Evolutionary conservation across 1,140 invertebrate genomes (phyloP).

Genomic region (Drosophila pallidifrons): DNA sequence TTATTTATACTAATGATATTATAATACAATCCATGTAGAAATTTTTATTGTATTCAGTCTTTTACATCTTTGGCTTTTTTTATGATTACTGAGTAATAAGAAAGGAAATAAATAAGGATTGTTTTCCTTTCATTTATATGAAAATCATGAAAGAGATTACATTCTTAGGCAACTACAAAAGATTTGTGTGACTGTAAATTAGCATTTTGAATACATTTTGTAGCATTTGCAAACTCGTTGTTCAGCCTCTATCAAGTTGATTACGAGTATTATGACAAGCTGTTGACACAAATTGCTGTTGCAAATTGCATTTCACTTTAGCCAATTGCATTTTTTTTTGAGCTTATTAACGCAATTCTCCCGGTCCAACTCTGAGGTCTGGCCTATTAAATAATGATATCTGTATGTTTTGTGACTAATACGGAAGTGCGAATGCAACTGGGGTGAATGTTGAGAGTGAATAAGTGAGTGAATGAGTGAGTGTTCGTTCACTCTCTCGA

Average conservation of each 20-base stretch:
- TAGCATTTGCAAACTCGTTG: not conserved
- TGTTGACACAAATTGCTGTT: slow-evolving; percentile 17
- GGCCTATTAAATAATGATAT: slow-evolving; percentile 12
- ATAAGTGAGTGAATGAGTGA: not conserved
- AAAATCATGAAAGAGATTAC: not conserved
- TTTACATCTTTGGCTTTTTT: no score
- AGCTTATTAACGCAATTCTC: slow-evolving; percentile 20
- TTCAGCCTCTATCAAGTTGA: not conserved
- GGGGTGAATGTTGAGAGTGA: not conserved
- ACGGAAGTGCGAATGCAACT: slow-evolving; percentile 17
- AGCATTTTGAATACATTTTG: not conserved
- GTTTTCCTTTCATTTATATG: no score
- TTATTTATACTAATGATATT: no score
- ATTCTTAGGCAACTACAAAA: not conserved
- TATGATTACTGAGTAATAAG: no score
- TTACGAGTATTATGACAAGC: slow-evolving; percentile 14
- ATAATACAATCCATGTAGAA: no score
- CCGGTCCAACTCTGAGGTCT: slow-evolving; percentile 1
- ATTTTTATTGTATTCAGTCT: no score
- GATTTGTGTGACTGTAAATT: not conserved
- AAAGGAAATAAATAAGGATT: no score
- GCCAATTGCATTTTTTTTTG: slow-evolving; percentile 21
- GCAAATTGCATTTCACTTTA: slow-evolving; percentile 20
- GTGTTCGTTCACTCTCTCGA: not conserved
- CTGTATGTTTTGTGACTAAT: slow-evolving; percentile 5